Base-by-base conservation (phyloP, 2,888 invertebrate species). In the Chirona hameri region DNA sequence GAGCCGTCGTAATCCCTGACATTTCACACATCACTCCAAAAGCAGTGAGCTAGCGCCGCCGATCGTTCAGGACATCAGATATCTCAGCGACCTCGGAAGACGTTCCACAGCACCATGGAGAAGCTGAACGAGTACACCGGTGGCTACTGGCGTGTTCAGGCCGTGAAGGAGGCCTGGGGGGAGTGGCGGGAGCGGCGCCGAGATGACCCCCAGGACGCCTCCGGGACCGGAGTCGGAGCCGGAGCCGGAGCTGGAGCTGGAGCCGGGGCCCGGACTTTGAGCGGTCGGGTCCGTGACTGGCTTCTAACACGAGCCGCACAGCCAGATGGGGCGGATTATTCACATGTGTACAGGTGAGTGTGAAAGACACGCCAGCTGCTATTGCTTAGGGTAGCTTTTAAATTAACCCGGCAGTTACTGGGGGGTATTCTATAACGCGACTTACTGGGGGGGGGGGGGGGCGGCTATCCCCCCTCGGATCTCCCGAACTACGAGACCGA, bases 91-190 rank as follows among this genome's bases (percentile, higher is more conserved):
- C 52, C 5, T 4, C 52, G 52, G 15, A 52, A 18, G 52, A 18
- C 52, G 52, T 52, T 12, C 52, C 12, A 27, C 29, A 14, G 1
- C 69, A 18, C 92, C 92, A 92, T 92, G 86, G 94, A 95, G 85
- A 95, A 95, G 88, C 88, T 95, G 82, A 91, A 93, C 86, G 93
- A 94, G 86, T 95, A 95, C 87, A 93, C 94, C 87, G 95, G 95
- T 0, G 88, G 92, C 82, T 88, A 92, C 1, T 95, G 95, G 14
- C 90, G 93, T 46, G 87, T 93, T 52, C 95, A 95, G 86, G 90
- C 90, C 31, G 89, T 92, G 65, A 91, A 90, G 83, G 93, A 93
- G 86, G 90, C 90, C 84, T 92, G 91, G 90, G 87, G 90, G 3
- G 88, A 87, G 29, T 93, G 92, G 90, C 91, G 91, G 83, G 92